Base-by-base conservation (phyloP, 1,140 invertebrate genomes). In the Hycleus phaleratus region DNA sequence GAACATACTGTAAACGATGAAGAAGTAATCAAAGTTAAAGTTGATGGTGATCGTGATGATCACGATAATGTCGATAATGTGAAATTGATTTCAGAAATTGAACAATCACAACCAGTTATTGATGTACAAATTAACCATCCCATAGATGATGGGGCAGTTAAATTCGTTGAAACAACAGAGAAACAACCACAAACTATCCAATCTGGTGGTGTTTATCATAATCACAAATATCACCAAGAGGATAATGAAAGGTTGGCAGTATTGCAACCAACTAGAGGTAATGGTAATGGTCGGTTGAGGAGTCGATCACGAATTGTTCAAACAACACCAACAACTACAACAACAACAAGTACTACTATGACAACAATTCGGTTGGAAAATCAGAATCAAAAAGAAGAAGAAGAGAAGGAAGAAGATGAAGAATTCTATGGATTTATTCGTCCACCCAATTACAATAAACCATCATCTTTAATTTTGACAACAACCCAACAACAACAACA, bases 361-460 rank as follows among this genome's bases (percentile, higher is more conserved):
- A 55, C 51, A 18, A 43, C 32, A 26, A 18, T 18, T 18, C 18
- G 18, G 18, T 18, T 18, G 18, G 18, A 18, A 18, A 18, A 18
- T 18, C 18, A 18, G 18, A 18, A 18, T 18, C 18, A 18, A 18
- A 44, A 61, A 38, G 47, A 51, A 7, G 26, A 57, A 52, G n/a
- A 38, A 9, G 45, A 25, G 7, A 43, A 42, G 24, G 53, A 66
- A 46, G 64, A 68, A 56, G 53, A 63, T 48, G 55, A 68, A 47
- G 72, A 74, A 52, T 72, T 69, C 45, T 74, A 68, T 59, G 72
- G 72, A 8, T 74, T 74, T 50, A 68, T 71, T 48, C 62, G 70
- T 32, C 71, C 72, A 25, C 11, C 11, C 3, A 65, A 50, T 43
- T 71, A 66, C 49, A 59, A 53, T 24, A 62, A 58, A 56, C 52